Percentiles rank a stretch among this genome's conserved stretches.
Conservation (phyloP, 2,113 vertebrate species). For the Onychostruthus taczanowskii region DNA sequence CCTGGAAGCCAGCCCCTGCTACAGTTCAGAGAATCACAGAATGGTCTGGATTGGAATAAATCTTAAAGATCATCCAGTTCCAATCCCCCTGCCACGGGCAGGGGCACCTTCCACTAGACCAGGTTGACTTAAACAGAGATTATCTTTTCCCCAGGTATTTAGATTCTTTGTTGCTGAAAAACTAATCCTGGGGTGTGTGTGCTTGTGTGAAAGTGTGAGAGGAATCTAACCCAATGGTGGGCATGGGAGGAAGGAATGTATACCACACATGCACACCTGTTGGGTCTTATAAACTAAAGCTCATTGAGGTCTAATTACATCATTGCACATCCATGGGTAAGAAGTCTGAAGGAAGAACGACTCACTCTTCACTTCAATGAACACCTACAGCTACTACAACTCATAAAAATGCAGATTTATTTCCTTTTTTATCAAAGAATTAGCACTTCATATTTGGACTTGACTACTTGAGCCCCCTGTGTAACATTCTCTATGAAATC, state of each 20-base stretch:
- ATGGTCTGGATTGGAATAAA: not conserved
- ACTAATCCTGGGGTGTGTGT: not conserved
- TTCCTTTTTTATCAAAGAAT: not conserved
- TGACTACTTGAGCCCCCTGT: not conserved
- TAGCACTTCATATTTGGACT: not conserved
- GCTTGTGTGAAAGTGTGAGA: not conserved
- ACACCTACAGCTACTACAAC: not conserved
- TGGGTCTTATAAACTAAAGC: not conserved
- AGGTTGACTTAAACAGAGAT: not conserved
- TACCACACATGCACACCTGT: not conserved
- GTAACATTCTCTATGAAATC: not conserved
- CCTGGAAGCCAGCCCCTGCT: not conserved
- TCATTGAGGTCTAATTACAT: not conserved
- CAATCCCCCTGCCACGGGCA: not conserved
- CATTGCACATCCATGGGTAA: not conserved
- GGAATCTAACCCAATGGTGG: not conserved
- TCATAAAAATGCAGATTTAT: not conserved
- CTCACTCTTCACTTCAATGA: not conserved
- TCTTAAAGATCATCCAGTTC: not conserved
- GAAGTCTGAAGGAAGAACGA: conserved; percentile 24
- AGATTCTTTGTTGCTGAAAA: not conserved
- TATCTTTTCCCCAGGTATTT: not conserved
- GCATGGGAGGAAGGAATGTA: not conserved
- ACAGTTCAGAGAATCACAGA: not conserved
- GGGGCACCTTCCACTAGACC: not conserved